A percentile compares a stretch with the other conserved stretches of the same genome.
Conservation (phyloP, 2,797 vertebrate genomes). For the Astyanax mexicanus region DNA sequence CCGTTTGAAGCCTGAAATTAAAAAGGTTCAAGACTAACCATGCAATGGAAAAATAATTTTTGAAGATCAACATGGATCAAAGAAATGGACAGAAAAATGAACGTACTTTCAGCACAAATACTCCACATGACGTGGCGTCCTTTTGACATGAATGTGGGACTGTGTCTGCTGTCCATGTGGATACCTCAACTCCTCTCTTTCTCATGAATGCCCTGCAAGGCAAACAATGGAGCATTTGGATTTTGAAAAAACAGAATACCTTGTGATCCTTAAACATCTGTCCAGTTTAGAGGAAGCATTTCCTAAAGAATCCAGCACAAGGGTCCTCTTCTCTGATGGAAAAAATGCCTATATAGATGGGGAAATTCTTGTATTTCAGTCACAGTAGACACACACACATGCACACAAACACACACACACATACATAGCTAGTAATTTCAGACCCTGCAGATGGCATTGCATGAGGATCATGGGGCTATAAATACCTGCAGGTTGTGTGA, state of each 20-base stretch:
- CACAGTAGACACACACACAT: too few relatives aligned
- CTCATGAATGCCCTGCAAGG: constrained; percentile 4
- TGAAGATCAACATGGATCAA: neutral
- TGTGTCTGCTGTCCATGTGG: neutral
- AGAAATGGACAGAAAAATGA: neutral
- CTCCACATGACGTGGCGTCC: constrained; percentile 7
- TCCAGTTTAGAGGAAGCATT: neutral
- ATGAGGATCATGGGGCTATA: too few relatives aligned
- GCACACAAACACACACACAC: too few relatives aligned
- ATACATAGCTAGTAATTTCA: too few relatives aligned
- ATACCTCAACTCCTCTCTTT: neutral
- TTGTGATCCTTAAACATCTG: neutral
- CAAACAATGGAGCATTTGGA: constrained; percentile 1
- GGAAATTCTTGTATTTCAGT: too few relatives aligned
- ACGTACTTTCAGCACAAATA: constrained; percentile 15
- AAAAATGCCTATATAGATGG: neutral
- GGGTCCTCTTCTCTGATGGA: neutral
- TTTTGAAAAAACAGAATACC: neutral
- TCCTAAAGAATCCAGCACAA: too few relatives aligned
- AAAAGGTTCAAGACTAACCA: neutral
- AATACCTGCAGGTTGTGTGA: too few relatives aligned
- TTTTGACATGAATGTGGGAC: constrained; percentile 1
- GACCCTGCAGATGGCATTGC: too few relatives aligned
- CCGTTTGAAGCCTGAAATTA: neutral
- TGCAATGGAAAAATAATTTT: too few relatives aligned